Evolutionary conservation across 2,888 invertebrate species (phyloP).

Genomic region (Sussaba pulchella): DNA sequence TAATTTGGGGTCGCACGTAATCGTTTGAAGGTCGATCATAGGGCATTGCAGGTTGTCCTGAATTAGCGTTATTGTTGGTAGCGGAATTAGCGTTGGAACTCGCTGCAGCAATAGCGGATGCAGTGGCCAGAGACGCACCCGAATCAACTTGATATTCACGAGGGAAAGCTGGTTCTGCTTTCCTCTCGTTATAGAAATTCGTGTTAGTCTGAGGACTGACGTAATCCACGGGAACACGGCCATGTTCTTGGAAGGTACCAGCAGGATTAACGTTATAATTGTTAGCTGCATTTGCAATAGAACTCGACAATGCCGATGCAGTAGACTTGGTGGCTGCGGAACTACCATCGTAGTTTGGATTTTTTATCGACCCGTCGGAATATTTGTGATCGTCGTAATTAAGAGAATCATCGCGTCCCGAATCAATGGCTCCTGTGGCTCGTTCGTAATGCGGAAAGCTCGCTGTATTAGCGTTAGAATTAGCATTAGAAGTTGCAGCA

Average conservation of each 20-base stretch:
- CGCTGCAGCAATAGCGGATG: background rate
- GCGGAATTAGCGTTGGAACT: conserved; percentile 18
- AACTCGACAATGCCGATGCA: conserved; percentile 37
- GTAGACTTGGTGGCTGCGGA: background rate
- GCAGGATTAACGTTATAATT: conserved; percentile 31
- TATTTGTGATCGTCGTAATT: conserved; percentile 9
- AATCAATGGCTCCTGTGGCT: background rate
- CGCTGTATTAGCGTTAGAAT: conserved; percentile 52
- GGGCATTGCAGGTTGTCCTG: background rate
- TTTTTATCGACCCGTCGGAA: background rate
- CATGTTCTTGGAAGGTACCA: background rate
- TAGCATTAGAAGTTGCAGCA: conserved; percentile 47
- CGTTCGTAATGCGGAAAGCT: conserved; percentile 15
- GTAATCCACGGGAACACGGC: background rate
- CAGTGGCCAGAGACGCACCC: background rate
- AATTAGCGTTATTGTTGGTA: background rate
- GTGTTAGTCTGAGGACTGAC: background rate
- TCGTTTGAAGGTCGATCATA: background rate
- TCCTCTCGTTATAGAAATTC: background rate
- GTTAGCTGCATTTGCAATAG: conserved; percentile 4
- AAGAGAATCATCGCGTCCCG: background rate
- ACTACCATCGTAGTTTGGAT: background rate
- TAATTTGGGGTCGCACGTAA: background rate
- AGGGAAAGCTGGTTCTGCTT: background rate
- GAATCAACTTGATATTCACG: background rate